phyloP scores from a whole-genome alignment of 2,888 invertebrate species.

The Pandemis cinnamomeana region DNA sequence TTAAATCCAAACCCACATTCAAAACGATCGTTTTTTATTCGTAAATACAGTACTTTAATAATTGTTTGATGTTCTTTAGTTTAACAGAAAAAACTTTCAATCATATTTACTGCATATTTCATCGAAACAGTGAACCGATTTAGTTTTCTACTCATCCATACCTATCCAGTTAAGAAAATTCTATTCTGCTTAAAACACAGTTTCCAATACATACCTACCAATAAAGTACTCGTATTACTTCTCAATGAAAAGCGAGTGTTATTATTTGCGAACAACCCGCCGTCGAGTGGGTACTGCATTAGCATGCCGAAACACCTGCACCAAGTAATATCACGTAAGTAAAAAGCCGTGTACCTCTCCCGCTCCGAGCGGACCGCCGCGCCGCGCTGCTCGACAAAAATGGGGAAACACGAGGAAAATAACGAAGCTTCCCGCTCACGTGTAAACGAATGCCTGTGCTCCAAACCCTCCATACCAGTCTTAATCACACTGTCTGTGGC shows the following conservation, averaged over 20 bases:
- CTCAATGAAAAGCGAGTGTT: slow-evolving; percentile 4
- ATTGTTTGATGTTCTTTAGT: too few relatives aligned
- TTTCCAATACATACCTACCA: neutral
- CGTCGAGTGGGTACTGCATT: slow-evolving; percentile 58
- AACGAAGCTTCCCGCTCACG: slow-evolving; percentile 65
- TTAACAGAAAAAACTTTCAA: too few relatives aligned
- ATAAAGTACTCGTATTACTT: neutral
- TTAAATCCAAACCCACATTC: too few relatives aligned
- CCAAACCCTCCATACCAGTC: slow-evolving; percentile 1
- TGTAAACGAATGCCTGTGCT: slow-evolving; percentile 55
- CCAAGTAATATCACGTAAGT: slow-evolving; percentile 67
- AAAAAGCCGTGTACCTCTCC: slow-evolving; percentile 76
- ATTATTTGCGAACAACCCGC: slow-evolving; percentile 29
- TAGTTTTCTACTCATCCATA: neutral
- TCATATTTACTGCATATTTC: neutral
- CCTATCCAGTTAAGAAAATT: neutral
- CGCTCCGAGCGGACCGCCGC: slow-evolving; percentile 64
- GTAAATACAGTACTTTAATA: too few relatives aligned
- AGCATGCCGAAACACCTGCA: slow-evolving; percentile 67
- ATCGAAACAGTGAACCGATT: neutral
- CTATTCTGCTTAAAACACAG: neutral
- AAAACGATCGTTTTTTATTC: too few relatives aligned
- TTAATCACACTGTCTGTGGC: neutral
- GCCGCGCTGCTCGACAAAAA: slow-evolving; percentile 56
- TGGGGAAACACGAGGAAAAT: slow-evolving; percentile 60